Percentiles rank a stretch among this genome's conserved stretches.
phyloP scores from a whole-genome alignment of 2,888 invertebrate genomes.

The Pycnomerus fuliginosus region DNA sequence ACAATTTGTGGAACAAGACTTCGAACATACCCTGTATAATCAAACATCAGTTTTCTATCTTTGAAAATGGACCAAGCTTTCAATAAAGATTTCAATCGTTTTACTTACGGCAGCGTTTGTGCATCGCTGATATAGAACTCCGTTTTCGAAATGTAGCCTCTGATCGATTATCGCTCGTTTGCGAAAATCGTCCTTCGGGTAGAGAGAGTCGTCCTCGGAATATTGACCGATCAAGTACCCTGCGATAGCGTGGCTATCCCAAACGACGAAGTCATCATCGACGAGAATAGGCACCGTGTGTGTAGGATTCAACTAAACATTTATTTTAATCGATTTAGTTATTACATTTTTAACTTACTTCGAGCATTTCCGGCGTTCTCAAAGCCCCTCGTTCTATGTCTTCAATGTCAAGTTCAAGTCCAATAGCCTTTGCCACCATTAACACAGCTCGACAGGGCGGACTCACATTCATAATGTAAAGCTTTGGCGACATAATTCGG shows the following conservation, averaged over 20 bases:
- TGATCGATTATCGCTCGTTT: conserved; percentile 57
- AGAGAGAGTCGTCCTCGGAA: conserved; percentile 54
- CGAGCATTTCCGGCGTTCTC: conserved; percentile 48
- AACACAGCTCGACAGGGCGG: conserved; percentile 58
- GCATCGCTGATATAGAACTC: conserved; percentile 53
- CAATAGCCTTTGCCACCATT: conserved; percentile 56
- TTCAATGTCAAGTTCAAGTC: conserved; percentile 52
- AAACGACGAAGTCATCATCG: conserved; percentile 56
- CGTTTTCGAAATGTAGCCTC: conserved; percentile 57
- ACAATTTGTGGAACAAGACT: too few species aligned
- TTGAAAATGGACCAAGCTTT: too few species aligned
- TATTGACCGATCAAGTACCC: conserved; percentile 44
- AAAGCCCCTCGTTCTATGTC: conserved; percentile 53
- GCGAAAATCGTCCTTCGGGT: conserved; percentile 56
- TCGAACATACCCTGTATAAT: too few species aligned
- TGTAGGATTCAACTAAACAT: conserved; percentile 55
- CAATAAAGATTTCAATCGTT: too few species aligned
- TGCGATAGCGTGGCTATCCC: conserved; percentile 57
- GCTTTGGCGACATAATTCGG: conserved; percentile 43
- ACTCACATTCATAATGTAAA: conserved; percentile 52
- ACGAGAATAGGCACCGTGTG: conserved; percentile 61
- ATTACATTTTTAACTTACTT: conserved; percentile 41
- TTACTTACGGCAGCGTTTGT: conserved; percentile 54
- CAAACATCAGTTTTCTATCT: too few species aligned
- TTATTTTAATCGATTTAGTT: neutral